Conservation (phyloP, 2,888 invertebrate genomes). For the Pseudeuparius sepicola region DNA sequence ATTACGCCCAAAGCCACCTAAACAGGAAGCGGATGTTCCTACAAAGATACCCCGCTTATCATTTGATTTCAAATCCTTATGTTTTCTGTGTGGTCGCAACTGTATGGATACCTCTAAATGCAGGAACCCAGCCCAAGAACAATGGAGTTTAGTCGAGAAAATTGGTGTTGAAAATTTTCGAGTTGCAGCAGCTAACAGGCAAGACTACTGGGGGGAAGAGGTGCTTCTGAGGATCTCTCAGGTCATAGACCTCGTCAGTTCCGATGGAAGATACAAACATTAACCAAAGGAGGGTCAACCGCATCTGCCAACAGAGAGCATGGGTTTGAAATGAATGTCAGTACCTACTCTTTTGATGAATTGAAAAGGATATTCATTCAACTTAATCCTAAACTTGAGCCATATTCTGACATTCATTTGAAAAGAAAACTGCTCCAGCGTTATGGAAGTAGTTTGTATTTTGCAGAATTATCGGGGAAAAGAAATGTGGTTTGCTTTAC, state of each 20-base stretch:
- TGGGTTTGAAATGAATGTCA: slow-evolving; percentile 10
- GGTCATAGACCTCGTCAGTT: slow-evolving; percentile 11
- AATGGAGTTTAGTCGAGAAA: too few species aligned
- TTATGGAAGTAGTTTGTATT: too few species aligned
- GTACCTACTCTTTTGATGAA: slow-evolving; percentile 9
- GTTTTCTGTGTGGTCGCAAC: too few species aligned
- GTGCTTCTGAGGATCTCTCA: slow-evolving; percentile 9
- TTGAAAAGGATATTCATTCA: slow-evolving; percentile 10
- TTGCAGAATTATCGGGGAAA: too few species aligned
- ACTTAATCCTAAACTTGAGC: slow-evolving; percentile 10
- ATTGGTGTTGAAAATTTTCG: slow-evolving; percentile 9
- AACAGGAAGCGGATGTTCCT: too few species aligned
- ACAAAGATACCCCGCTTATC: too few species aligned
- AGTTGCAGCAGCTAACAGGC: slow-evolving; percentile 9
- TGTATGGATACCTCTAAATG: too few species aligned
- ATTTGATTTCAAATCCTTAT: too few species aligned
- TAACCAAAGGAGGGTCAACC: slow-evolving; percentile 9
- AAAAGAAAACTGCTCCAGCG: slow-evolving; percentile 12
- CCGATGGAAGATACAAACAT: too few species aligned
- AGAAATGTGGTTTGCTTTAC: too few species aligned
- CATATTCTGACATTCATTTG: slow-evolving; percentile 10
- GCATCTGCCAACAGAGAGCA: slow-evolving; percentile 8
- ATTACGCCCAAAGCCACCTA: too few species aligned
- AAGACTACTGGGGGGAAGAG: slow-evolving; percentile 9
- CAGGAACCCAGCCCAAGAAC: too few species aligned